phyloP scores from a whole-genome alignment of 1,140 invertebrate genomes.

The Condylostylus longicornis region DNA sequence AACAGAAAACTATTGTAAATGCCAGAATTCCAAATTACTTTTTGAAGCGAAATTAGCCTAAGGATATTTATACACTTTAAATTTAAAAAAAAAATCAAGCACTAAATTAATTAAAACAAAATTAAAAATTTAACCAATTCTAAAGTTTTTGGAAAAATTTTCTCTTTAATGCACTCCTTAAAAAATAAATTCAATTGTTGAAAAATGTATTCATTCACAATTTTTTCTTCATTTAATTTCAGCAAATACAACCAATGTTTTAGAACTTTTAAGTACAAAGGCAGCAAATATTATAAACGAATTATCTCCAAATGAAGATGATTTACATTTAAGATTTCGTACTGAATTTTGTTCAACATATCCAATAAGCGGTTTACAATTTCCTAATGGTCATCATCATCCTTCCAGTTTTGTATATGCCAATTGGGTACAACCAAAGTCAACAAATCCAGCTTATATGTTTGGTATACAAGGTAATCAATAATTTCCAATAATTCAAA shows the following conservation, averaged over 20 bases:
- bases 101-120: no score
- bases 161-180: no score
- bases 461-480: conserved; percentile 17
- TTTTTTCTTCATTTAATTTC: not conserved
- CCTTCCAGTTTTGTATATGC: conserved; percentile 4
- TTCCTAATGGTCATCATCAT: not conserved
- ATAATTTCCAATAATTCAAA: not conserved
- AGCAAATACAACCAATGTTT: conserved; percentile 3
- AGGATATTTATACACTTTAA: not conserved
- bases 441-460: conserved; percentile 1
- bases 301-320: no score
- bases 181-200: not conserved
- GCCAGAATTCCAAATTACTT: no score
- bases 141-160: no score
- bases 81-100: not conserved
- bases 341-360: no score
- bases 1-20: no score
- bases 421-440: conserved; percentile 9
- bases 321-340: no score
- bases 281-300: not conserved
- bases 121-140: no score
- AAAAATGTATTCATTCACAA: not conserved
- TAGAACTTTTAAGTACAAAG: conserved; percentile 1
- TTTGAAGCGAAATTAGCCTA: no score
- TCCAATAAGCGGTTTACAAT: not conserved